These are phyloP conservation scores for Forbesichthys agassizii DNA, from an alignment of 2,113 vertebrate genomes.

Conservation along the genomic window DNA sequence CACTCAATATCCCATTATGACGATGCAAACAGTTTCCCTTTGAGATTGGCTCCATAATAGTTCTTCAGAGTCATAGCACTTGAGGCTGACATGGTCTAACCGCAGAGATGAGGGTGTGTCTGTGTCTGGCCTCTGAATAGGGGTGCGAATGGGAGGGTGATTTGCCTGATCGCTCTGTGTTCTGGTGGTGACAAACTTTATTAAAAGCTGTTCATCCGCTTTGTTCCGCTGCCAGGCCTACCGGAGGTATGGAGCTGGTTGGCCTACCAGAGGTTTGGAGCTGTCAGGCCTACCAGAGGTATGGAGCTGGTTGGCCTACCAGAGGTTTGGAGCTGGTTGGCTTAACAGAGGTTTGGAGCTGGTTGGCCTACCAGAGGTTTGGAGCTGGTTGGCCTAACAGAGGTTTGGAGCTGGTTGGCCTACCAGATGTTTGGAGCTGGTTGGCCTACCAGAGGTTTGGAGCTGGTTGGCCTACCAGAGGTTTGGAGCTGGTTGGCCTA, in stretches of 20 bases:
- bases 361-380: neutral
- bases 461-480: neutral
- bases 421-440: too few species aligned
- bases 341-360: neutral
- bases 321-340: neutral
- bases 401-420: neutral
- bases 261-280: neutral
- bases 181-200: constrained; percentile 28
- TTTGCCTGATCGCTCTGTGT: constrained; percentile 33
- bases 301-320: neutral
- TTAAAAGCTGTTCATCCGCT: neutral
- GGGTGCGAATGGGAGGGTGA: neutral
- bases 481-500: neutral
- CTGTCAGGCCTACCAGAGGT: neutral
- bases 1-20: constrained; percentile 3
- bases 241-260: neutral
- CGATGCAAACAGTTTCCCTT: constrained; percentile 24
- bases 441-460: neutral
- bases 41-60: constrained; percentile 2
- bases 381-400: neutral
- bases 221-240: constrained; percentile 20
- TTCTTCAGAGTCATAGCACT: constrained; percentile 20
- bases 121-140: constrained; percentile 23
- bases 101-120: constrained; percentile 19
- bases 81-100: constrained; percentile 19